Conservation (phyloP, 2,113 vertebrate genomes). For the Pituophis catenifer region DNA sequence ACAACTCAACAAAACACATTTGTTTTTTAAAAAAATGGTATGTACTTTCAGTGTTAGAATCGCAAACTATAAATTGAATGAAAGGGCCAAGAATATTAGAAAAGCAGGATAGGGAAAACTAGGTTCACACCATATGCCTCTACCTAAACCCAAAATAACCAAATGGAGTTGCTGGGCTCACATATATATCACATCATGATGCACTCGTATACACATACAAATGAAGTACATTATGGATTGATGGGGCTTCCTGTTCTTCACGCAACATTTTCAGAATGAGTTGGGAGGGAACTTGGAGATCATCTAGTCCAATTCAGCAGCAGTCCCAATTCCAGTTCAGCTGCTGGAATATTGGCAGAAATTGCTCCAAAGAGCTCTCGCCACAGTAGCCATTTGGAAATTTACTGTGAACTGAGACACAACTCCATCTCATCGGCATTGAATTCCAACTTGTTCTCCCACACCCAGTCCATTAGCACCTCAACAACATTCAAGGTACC, state of each 20-base stretch:
- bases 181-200: neutral
- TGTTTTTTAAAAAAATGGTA: neutral
- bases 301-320: neutral
- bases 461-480: neutral
- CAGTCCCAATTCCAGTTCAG: neutral
- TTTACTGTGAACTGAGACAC: neutral
- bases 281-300: neutral
- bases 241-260: neutral
- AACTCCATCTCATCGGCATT: neutral
- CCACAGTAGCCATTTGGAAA: neutral
- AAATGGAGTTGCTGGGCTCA: neutral
- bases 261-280: neutral
- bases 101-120: neutral
- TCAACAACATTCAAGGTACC: neutral
- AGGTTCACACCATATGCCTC: neutral
- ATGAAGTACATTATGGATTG: neutral
- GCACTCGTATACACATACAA: neutral
- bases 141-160: neutral
- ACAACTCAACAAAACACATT: neutral
- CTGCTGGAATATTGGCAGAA: neutral
- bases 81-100: neutral
- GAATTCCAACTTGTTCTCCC: neutral
- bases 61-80: neutral
- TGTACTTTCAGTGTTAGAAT: neutral
- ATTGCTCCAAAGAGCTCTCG: neutral